Base-by-base conservation (phyloP, 1,140 invertebrate genomes). In the Papilio helenus region DNA sequence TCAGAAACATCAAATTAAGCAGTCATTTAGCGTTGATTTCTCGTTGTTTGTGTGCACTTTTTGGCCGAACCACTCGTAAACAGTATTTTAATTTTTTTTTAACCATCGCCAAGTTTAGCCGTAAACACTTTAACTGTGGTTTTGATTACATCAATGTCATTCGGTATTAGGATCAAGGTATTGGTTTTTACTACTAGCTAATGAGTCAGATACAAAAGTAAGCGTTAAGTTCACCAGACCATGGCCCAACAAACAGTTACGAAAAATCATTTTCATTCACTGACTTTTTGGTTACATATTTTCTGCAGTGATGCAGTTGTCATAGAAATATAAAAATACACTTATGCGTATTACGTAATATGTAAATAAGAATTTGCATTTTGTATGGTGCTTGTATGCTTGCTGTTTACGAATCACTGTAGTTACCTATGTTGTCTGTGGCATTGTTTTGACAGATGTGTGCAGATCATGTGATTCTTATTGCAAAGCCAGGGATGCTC, bases 171-270 rank as follows among this genome's bases (percentile, higher is more conserved):
- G 55, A 61, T 61, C 55, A 61, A 61, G 55, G 55, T 23, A 61
- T 20, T 61, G 55, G 55, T 61, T 61, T 61, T 61, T 61, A 61
- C 20, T 61, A 10, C 3, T 7, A 55, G 20, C 12, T 23, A 23
- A 61, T 61, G 55, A 61, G n/a, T 23, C 55, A 61, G 55, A 10
- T 61, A 61, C 20, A 61, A 61, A 61, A 61, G 55, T 61, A 23
- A 61, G 55, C 20, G 51, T 61, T 20, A 26, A 23, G 20, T 23
- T 61, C 55, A 61, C 20, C 9, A 61, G 55, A 61, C 55, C 55
- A 61, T 61, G 26, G 51, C 51, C 49, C 3, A 58, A 23, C 8
- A 61, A 61, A n/a, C 7, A 8, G 20, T 23, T 61, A 20, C 20
- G 18, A 18, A n/a, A 51, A 51, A 14, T 18, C 16, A n/a, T 51